phyloP scores from a whole-genome alignment of 2,797 vertebrate species.

The Smutsia gigantea region DNA sequence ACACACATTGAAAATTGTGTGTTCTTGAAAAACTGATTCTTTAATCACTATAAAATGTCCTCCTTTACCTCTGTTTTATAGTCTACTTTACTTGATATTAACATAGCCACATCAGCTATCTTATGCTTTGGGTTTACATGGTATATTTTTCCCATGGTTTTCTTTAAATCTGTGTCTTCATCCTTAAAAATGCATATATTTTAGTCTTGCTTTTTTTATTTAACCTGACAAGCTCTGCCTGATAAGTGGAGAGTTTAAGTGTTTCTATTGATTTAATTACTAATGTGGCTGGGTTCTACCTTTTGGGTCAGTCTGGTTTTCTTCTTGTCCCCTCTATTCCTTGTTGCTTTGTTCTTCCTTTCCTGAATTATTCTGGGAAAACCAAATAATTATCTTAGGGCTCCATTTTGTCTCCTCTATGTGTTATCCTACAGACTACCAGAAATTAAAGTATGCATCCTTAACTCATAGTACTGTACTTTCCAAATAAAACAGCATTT shows the following conservation, averaged over 20 bases:
- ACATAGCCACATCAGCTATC: neutral
- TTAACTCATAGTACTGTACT: neutral
- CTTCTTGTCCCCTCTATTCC: neutral
- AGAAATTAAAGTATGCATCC: neutral
- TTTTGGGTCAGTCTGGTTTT: neutral
- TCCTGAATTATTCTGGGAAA: neutral
- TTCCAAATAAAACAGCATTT: neutral
- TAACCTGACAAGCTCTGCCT: neutral
- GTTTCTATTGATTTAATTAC: neutral
- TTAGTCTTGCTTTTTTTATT: neutral
- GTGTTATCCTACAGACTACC: neutral
- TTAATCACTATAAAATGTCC: neutral
- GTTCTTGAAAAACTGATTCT: neutral
- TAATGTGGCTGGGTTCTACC: neutral
- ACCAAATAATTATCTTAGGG: neutral
- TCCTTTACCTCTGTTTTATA: neutral
- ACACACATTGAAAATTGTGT: neutral
- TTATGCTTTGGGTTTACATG: neutral
- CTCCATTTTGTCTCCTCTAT: neutral
- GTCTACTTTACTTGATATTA: neutral
- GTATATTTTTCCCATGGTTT: neutral
- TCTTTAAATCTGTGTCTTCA: neutral
- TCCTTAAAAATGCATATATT: neutral
- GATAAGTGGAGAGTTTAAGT: constrained; percentile 1
- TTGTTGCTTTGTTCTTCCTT: neutral